Evolutionary conservation across 2,797 vertebrate genomes (phyloP).

Genomic region (Geotrypetes seraphini): DNA sequence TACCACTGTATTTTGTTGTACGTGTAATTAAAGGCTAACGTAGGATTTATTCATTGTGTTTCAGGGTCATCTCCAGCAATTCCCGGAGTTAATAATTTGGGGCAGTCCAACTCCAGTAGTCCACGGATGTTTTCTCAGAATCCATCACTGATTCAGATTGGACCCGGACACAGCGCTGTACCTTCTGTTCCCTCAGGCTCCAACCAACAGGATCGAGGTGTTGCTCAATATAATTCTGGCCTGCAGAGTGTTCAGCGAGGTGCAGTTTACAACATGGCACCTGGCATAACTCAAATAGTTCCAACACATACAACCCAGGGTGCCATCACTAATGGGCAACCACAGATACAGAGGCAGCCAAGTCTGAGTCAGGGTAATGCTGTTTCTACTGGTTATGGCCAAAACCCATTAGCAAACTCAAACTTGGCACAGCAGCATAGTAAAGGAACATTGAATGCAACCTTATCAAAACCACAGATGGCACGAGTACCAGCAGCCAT

Average conservation of each 20-base stretch:
- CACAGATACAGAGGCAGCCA: constrained; percentile 62
- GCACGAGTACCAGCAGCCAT: constrained; percentile 67
- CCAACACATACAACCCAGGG: constrained; percentile 48
- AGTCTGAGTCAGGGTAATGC: constrained; percentile 43
- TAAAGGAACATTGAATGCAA: constrained; percentile 66
- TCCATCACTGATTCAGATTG: constrained; percentile 79
- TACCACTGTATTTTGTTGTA: no score
- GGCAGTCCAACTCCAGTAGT: constrained; percentile 59
- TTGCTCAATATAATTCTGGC: constrained; percentile 55
- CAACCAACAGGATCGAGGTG: constrained; percentile 67
- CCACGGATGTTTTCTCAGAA: constrained; percentile 81
- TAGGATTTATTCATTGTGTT: constrained; percentile 12
- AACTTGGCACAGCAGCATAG: constrained; percentile 66
- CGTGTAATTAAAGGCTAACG: background rate
- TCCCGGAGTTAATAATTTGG: constrained; percentile 63
- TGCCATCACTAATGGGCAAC: constrained; percentile 43
- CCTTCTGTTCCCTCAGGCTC: constrained; percentile 51
- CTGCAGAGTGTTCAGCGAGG: constrained; percentile 73
- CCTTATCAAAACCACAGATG: constrained; percentile 70
- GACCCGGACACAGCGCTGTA: constrained; percentile 58
- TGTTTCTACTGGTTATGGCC: constrained; percentile 65
- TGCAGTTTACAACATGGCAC: constrained; percentile 61
- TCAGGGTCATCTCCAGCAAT: constrained; percentile 74
- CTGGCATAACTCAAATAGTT: constrained; percentile 60
- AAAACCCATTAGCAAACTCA: constrained; percentile 63